A percentile compares a stretch with the other conserved stretches of the same genome.
Conservation (phyloP, 2,888 invertebrate species). For the Caenorhabditis sinica region DNA sequence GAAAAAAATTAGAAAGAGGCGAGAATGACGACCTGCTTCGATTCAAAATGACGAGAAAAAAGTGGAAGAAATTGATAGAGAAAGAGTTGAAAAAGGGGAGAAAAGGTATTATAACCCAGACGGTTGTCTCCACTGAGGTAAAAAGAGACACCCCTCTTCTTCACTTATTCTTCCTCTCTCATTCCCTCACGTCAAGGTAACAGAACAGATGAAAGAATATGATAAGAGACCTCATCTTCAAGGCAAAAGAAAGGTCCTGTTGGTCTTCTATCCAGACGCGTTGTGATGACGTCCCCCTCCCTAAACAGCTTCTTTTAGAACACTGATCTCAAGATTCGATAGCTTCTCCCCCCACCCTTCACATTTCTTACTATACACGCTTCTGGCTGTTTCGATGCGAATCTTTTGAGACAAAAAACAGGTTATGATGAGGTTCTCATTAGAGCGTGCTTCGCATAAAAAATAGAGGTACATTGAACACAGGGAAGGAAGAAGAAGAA, state of each 20-base stretch:
- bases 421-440: conserved; percentile 22
- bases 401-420: conserved; percentile 31
- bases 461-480: conserved; percentile 6
- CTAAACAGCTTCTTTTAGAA: conserved; percentile 29
- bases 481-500: neutral
- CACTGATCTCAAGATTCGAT: conserved; percentile 42
- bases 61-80: conserved; percentile 6
- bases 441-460: conserved; percentile 13
- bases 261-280: conserved; percentile 30
- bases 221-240: conserved; percentile 18
- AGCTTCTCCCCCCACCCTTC: conserved; percentile 3
- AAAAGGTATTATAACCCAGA: conserved; percentile 27
- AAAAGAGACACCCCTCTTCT: conserved; percentile 19
- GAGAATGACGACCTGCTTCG: conserved; percentile 20
- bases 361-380: conserved; percentile 44
- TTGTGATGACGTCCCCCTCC: conserved; percentile 32
- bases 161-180: neutral
- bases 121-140: conserved; percentile 6
- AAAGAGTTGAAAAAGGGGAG: neutral
- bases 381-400: conserved; percentile 22
- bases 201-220: conserved; percentile 44
- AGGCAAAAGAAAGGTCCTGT: conserved; percentile 38
- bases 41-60: neutral
- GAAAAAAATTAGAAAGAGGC: neutral
- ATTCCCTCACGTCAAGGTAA: conserved; percentile 46